phyloP scores from a whole-genome alignment of 1,140 invertebrate genomes.

The Manduca sexta region DNA sequence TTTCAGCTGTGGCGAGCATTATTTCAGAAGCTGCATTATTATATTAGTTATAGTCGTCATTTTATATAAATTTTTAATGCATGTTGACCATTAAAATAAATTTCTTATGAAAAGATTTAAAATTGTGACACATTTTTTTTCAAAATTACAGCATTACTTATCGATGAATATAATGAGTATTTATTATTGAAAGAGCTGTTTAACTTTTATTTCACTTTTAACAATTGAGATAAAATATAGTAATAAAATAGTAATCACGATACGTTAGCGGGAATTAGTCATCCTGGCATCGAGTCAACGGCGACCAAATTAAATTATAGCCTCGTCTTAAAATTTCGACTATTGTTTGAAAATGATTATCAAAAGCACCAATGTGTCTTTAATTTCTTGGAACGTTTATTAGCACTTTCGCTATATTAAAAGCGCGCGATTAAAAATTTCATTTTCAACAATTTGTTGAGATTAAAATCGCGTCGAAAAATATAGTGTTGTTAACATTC shows the following conservation, averaged over 20 bases:
- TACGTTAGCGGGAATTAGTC: slow-evolving; percentile 52
- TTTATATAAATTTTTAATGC: too few species aligned
- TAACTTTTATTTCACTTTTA: slow-evolving; percentile 34
- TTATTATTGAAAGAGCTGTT: not conserved
- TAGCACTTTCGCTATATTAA: slow-evolving; percentile 37
- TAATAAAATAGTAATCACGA: slow-evolving; percentile 49
- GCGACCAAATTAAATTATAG: slow-evolving; percentile 53
- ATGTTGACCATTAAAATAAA: too few species aligned
- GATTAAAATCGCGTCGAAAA: slow-evolving; percentile 59
- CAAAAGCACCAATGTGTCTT: slow-evolving; percentile 37
- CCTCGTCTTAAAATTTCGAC: slow-evolving; percentile 34
- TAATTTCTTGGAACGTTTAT: slow-evolving; percentile 21
- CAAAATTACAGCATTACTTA: not conserved
- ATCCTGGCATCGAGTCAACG: slow-evolving; percentile 60
- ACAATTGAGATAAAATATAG: slow-evolving; percentile 40
- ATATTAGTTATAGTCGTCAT: too few species aligned
- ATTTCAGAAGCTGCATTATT: too few species aligned
- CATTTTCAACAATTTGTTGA: slow-evolving; percentile 63
- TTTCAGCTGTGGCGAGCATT: too few species aligned
- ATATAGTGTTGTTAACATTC: slow-evolving; percentile 68
- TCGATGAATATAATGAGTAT: not conserved
- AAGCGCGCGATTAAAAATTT: slow-evolving; percentile 48
- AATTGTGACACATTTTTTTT: too few species aligned
- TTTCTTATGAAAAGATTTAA: too few species aligned
- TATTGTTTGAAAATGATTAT: slow-evolving; percentile 49